Evolutionary conservation across 2,888 invertebrate species (phyloP), one percentile per base, ranked within the genome.

Genomic region (Eupithecia inturbata): DNA sequence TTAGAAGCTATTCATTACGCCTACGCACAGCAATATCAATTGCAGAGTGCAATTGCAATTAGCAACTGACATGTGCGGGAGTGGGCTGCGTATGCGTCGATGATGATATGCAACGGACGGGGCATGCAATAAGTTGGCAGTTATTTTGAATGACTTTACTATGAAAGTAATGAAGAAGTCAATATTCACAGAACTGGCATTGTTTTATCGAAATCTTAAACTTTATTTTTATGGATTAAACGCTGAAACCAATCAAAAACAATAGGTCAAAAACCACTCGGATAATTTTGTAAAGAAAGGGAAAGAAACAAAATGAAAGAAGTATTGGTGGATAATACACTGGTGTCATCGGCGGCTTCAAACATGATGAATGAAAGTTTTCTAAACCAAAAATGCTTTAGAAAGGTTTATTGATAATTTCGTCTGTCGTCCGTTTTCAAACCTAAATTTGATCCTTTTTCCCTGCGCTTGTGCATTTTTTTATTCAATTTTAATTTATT

Each of bases 21-120:
- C 72, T 71, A 73, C 75, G 49, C 49, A 16, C 31, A 41, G 60
- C 72, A 62, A 67, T 76, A 70, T 45, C 75, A 71, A 73, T 71
- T 73, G 75, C 67, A 62, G 63, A 77, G 71, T 74, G 74, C 77
- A 79, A 80, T 81, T 81, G 80, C 77, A 80, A 81, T 81, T 79
- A 78, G 76, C 67, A 72, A 67, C 57, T 70, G 75, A 73, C n/a
- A 67, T 71, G 36, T 39, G 69, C 71, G 75, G 14, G 57, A 57
- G 12, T 57, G 12, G 57, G 26, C 26, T 57, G 26, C 72, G 77
- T 45, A 39, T 71, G 75, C 75, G 70, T 63, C 67, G 74, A 70
- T 69, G 64, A 66, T 74, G 72, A 73, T 69, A 75, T 75, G 70
- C 70, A n/a, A 6, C 39, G 75, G 76, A 76, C n/a, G 75, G 16